phyloP scores from a whole-genome alignment of 2,888 invertebrate genomes.

The Oegoconia quadripuncta region DNA sequence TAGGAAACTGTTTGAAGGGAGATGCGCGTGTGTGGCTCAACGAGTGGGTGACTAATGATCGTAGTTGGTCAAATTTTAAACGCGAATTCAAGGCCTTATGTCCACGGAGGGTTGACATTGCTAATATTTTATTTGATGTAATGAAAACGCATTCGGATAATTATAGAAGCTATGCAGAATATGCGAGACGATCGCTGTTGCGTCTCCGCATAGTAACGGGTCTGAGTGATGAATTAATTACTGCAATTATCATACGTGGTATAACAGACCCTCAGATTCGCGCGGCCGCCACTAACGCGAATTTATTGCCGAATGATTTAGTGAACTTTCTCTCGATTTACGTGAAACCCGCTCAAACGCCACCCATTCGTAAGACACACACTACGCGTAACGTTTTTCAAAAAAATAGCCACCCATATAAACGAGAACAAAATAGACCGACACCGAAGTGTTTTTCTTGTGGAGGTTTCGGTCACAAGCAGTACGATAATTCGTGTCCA shows the following conservation, averaged over 20 bases:
- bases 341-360: constrained; percentile 14
- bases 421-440: neutral
- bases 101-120: constrained; percentile 19
- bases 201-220: constrained; percentile 25
- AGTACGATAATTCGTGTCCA: too few relatives aligned
- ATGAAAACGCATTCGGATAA: constrained; percentile 23
- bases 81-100: constrained; percentile 24
- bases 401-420: neutral
- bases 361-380: neutral
- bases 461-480: neutral
- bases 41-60: constrained; percentile 20
- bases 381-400: neutral
- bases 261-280: too few relatives aligned
- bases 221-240: constrained; percentile 23
- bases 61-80: constrained; percentile 25
- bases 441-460: neutral
- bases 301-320: constrained; percentile 15
- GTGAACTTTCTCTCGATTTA: constrained; percentile 26
- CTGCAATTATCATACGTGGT: constrained; percentile 16
- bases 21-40: constrained; percentile 9
- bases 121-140: constrained; percentile 21
- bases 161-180: constrained; percentile 27
- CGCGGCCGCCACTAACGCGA: constrained; percentile 25
- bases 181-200: constrained; percentile 26
- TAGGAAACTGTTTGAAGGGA: constrained; percentile 11